Percentiles rank a stretch among this genome's conserved stretches.
Conservation (phyloP, 2,888 invertebrate genomes). For the Oegoconia quadripuncta region DNA sequence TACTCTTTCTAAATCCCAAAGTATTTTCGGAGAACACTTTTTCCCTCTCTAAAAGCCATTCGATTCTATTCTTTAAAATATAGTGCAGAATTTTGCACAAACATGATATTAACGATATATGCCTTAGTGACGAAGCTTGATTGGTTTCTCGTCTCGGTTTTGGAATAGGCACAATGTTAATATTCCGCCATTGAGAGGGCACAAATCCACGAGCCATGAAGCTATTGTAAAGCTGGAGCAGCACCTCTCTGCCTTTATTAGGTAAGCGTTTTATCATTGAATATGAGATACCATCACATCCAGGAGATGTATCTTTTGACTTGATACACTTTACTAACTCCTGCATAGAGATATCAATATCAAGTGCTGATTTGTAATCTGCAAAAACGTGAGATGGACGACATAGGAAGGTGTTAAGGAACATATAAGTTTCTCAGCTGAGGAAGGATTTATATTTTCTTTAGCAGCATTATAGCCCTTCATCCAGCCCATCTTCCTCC, state of each 20-base stretch:
- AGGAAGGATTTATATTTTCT: too few relatives aligned
- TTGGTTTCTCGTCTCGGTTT: conserved; percentile 14
- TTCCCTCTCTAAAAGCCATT: conserved; percentile 16
- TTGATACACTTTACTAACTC: too few relatives aligned
- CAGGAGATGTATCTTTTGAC: conserved; percentile 15
- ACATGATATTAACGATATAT: conserved; percentile 16
- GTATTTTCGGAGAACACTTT: conserved; percentile 7
- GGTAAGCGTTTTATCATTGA: conserved; percentile 17
- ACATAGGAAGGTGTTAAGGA: too few relatives aligned
- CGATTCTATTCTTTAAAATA: conserved; percentile 14
- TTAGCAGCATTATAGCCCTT: too few relatives aligned
- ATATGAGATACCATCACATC: conserved; percentile 9
- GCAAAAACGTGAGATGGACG: too few relatives aligned
- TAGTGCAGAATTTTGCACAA: conserved; percentile 18
- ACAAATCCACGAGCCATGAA: conserved; percentile 11
- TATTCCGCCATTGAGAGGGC: conserved; percentile 21
- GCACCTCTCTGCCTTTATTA: conserved; percentile 5
- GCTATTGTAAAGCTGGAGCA: conserved; percentile 9
- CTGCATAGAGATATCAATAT: too few relatives aligned
- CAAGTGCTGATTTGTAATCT: too few relatives aligned
- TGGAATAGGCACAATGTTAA: conserved; percentile 20
- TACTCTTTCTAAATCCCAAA: conserved; percentile 14
- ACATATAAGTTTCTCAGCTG: too few relatives aligned
- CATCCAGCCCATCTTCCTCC: too few relatives aligned
- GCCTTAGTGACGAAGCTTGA: conserved; percentile 7